Evolutionary conservation across 2,113 vertebrate genomes (phyloP).

Genomic region (Phodopus roborovskii): DNA sequence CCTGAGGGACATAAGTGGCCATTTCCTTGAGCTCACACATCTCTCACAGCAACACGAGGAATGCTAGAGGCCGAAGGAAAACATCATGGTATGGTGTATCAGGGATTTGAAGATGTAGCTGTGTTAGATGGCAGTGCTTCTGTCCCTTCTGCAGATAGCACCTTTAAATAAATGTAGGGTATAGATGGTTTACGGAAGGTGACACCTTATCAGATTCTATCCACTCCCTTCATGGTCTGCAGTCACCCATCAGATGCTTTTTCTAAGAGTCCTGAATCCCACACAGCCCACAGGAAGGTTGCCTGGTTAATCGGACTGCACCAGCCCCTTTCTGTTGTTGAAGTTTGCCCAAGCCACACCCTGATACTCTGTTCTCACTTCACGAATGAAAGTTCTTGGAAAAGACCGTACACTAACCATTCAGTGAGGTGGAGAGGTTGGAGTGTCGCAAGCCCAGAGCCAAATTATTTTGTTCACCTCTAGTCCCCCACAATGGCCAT

Average conservation of each 20-base stretch:
- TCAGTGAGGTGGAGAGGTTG: background rate
- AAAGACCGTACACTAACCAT: background rate
- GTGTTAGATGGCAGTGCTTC: background rate
- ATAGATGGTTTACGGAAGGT: background rate
- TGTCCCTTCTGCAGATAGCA: background rate
- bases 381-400: too few relatives aligned
- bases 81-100: background rate
- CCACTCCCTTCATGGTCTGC: accelerated
- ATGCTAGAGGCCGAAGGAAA: background rate
- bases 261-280: background rate
- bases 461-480: background rate
- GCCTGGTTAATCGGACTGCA: background rate
- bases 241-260: background rate
- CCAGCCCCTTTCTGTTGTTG: background rate
- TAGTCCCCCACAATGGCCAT: background rate
- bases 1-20: background rate
- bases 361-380: background rate
- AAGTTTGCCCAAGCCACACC: background rate
- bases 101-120: background rate
- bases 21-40: background rate
- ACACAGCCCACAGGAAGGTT: background rate
- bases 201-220: background rate
- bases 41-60: background rate
- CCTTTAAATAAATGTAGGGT: background rate
- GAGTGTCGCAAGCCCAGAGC: background rate